Evolutionary conservation across 1,140 invertebrate genomes (phyloP).

Genomic region (Pteromalus puparum): DNA sequence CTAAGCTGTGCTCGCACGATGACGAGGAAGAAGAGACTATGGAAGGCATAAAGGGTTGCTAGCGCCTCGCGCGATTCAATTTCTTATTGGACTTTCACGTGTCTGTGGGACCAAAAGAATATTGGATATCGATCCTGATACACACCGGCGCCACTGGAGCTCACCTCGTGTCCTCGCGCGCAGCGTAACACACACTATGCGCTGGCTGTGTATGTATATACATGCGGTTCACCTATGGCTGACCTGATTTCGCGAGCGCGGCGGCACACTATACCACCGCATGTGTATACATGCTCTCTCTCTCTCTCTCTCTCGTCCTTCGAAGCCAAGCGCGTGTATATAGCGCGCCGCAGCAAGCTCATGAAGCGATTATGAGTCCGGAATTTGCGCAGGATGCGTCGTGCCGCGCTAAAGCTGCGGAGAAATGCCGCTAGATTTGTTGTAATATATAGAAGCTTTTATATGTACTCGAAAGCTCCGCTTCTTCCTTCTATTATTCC

Average conservation of each 20-base stretch:
- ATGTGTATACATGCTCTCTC: neutral
- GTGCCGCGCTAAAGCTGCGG: neutral
- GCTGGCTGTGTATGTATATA: neutral
- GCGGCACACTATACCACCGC: neutral
- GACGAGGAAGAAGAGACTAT: neutral
- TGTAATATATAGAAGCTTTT: neutral
- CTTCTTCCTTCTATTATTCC: neutral
- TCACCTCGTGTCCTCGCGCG: slow-evolving; percentile 20
- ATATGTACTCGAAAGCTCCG: neutral
- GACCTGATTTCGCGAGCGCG: slow-evolving; percentile 30
- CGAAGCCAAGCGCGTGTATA: no score
- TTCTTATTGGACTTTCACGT: neutral
- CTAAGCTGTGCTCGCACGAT: no score
- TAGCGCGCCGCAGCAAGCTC: neutral
- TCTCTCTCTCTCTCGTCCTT: no score
- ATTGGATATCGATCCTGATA: slow-evolving; percentile 40
- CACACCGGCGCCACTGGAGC: neutral
- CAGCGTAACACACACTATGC: neutral
- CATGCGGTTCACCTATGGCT: slow-evolving; percentile 32
- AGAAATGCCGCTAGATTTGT: neutral
- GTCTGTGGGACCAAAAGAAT: slow-evolving; percentile 27
- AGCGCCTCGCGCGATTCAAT: neutral
- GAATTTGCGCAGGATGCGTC: slow-evolving; percentile 5
- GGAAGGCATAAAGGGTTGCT: neutral
- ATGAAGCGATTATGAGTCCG: slow-evolving; percentile 34